Conservation (phyloP, 2,888 invertebrate species). For the Sabatieria punctata region DNA sequence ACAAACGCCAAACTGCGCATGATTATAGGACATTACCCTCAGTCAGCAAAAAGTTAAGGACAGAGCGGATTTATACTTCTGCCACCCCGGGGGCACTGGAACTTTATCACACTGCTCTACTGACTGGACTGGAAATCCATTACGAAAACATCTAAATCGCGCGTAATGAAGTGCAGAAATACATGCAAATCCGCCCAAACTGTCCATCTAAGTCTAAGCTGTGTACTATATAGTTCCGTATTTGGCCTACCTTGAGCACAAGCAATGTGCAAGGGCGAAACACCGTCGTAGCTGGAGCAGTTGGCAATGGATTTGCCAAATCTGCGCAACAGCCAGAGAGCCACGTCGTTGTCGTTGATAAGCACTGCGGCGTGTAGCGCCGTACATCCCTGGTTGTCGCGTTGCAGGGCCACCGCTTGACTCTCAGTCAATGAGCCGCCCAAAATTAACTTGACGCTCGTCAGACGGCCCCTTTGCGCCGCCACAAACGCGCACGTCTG, state of each 20-base stretch:
- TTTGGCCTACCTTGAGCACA: constrained; percentile 27
- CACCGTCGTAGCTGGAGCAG: constrained; percentile 18
- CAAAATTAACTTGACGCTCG: constrained; percentile 5
- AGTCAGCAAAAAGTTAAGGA: no score
- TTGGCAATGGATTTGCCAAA: constrained; percentile 21
- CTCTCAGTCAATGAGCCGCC: constrained; percentile 3
- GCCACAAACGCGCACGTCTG: constrained; percentile 9
- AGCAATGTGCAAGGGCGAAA: constrained; percentile 26
- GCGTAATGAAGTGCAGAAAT: no score
- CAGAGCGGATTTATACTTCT: no score
- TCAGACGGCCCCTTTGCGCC: constrained; percentile 2
- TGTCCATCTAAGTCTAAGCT: no score
- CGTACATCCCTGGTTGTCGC: constrained; percentile 7
- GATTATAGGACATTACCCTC: no score
- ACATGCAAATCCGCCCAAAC: no score
- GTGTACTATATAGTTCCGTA: no score
- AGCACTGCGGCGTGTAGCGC: constrained; percentile 22
- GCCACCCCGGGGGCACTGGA: no score
- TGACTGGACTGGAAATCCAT: no score
- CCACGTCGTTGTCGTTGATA: constrained; percentile 19
- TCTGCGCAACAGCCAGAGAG: constrained; percentile 18
- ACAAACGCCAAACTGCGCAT: no score
- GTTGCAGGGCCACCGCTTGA: constrained; percentile 5
- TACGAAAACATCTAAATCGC: no score
- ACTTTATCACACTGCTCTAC: no score